A percentile compares a stretch with the other conserved stretches of the same genome.
phyloP scores from a whole-genome alignment of 35 echinoderm and acorn worm genomes.

The Heliocidaris erythrogramma region DNA sequence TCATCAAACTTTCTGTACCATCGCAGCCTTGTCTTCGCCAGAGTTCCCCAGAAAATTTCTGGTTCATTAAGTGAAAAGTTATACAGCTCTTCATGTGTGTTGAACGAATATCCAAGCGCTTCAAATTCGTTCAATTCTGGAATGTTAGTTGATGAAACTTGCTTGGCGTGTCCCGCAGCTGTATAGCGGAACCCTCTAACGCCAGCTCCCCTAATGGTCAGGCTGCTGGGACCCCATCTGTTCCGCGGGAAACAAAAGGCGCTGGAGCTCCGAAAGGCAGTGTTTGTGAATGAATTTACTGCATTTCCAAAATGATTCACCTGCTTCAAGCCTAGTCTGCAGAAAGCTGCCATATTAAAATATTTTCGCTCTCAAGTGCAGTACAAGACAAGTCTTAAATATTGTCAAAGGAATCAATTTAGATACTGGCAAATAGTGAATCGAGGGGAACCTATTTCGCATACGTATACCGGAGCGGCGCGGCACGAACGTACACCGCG shows the following conservation, averaged over 20 bases:
- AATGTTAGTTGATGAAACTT: conserved; percentile 71
- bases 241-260: not conserved
- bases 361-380: not conserved
- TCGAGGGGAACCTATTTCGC: too few relatives aligned
- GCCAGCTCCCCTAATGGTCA: not conserved
- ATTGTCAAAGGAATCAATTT: not conserved
- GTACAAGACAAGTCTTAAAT: not conserved
- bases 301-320: not conserved
- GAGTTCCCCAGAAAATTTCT: conserved; percentile 67
- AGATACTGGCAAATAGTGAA: too few relatives aligned
- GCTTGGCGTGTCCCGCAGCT: not conserved
- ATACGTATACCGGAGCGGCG: too few relatives aligned
- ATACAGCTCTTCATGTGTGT: conserved; percentile 59
- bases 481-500: too few relatives aligned
- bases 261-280: not conserved
- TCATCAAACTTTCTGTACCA: conserved; percentile 85
- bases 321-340: not conserved
- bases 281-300: not conserved
- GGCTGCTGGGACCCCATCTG: not conserved
- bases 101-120: conserved; percentile 47
- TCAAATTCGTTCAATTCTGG: conserved; percentile 67
- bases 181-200: not conserved
- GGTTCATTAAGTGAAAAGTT: conserved; percentile 68
- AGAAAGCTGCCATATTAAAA: not conserved
- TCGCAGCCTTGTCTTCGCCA: conserved; percentile 61